Percentiles rank a stretch among this genome's conserved stretches.
These are phyloP conservation scores for Caenorhabditis virilis DNA, from an alignment of 2,888 invertebrate genomes.

Conservation along the genomic window DNA sequence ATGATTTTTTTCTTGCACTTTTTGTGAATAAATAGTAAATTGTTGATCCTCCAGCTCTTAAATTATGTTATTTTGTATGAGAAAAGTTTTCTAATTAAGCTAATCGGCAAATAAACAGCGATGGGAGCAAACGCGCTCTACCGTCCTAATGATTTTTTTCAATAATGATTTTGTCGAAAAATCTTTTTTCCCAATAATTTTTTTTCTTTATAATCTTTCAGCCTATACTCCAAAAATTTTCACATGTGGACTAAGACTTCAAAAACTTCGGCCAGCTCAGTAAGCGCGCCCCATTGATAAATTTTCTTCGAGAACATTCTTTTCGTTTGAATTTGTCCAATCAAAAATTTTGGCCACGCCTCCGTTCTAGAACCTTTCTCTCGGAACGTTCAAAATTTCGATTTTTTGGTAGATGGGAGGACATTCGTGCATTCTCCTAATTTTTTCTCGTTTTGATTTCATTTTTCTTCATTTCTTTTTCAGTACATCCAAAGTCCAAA, in stretches of 20 bases:
- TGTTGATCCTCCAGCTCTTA: too few species aligned
- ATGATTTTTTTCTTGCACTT: too few species aligned
- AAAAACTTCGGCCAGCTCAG: background rate
- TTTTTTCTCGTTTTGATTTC: background rate
- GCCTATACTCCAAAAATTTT: background rate
- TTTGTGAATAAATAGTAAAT: too few species aligned
- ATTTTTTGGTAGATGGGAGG: background rate
- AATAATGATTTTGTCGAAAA: too few species aligned
- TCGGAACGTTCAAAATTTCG: constrained; percentile 25
- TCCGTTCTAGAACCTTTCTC: constrained; percentile 41
- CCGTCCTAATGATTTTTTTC: too few species aligned
- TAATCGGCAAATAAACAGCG: too few species aligned
- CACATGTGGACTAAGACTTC: background rate
- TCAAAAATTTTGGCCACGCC: constrained; percentile 22
- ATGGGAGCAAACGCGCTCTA: too few species aligned
- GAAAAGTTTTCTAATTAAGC: too few species aligned
- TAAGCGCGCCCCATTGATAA: constrained; percentile 17
- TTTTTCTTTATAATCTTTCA: too few species aligned
- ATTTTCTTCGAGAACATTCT: constrained; percentile 30
- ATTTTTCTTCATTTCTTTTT: background rate
- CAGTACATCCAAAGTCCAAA: constrained; percentile 1
- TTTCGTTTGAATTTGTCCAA: constrained; percentile 15
- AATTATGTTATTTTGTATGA: too few species aligned
- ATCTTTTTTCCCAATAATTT: too few species aligned
- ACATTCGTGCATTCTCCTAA: background rate